Evolutionary conservation across 2,797 vertebrate species (phyloP).

Genomic region (Spondyliosoma cantharus): DNA sequence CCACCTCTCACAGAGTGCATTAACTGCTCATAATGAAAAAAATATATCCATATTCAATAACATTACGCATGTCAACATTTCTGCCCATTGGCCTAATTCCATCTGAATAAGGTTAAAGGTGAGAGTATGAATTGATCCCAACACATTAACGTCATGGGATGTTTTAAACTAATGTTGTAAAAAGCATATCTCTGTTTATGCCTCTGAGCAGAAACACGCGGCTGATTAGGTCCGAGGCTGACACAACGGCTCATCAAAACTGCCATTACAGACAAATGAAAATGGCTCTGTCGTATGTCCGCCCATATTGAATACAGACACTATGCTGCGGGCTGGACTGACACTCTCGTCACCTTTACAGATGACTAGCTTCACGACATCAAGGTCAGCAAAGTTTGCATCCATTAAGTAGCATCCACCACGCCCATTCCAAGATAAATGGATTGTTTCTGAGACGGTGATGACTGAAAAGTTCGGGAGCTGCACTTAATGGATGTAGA

Average conservation of each 20-base stretch:
- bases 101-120: slow-evolving; percentile 11
- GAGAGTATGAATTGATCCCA: slow-evolving; percentile 28
- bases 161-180: slow-evolving; percentile 4
- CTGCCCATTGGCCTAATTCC: background rate
- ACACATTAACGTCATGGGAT: slow-evolving; percentile 14
- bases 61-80: background rate
- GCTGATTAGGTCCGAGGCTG: slow-evolving; percentile 38
- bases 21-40: background rate
- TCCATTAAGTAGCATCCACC: slow-evolving; percentile 40
- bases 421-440: slow-evolving; percentile 30
- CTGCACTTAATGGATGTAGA: slow-evolving; percentile 1
- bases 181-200: slow-evolving; percentile 34
- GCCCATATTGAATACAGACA: slow-evolving; percentile 21
- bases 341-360: slow-evolving; percentile 42
- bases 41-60: background rate
- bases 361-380: slow-evolving; percentile 58
- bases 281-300: slow-evolving; percentile 28
- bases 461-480: slow-evolving; percentile 31
- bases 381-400: slow-evolving; percentile 50
- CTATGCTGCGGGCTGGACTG: slow-evolving; percentile 30
- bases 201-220: slow-evolving; percentile 15
- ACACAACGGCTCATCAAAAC: slow-evolving; percentile 48
- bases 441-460: slow-evolving; percentile 45
- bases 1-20: background rate
- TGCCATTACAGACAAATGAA: slow-evolving; percentile 52